These are phyloP conservation scores for Tringa solitaria DNA, from an alignment of 2,113 vertebrate genomes.

Conservation along the genomic window DNA sequence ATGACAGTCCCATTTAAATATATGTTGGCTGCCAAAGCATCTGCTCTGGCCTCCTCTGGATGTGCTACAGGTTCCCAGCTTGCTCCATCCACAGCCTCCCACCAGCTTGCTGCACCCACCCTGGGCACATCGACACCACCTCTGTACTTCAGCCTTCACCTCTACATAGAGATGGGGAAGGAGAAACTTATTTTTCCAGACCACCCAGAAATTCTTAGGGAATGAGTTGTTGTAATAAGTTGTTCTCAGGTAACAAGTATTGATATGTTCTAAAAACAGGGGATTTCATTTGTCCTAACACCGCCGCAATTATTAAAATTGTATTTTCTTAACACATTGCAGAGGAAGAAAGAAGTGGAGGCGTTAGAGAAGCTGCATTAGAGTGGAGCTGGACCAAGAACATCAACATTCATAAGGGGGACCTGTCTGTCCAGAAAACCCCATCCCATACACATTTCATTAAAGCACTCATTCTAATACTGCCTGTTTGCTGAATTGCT, in stretches of 20 bases:
- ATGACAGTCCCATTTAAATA: background rate
- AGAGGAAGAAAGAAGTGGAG: background rate
- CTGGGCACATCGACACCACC: background rate
- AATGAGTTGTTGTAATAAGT: background rate
- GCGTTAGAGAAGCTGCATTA: background rate
- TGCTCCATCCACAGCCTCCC: background rate
- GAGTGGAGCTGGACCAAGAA: background rate
- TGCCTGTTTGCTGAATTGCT: background rate
- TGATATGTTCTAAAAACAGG: background rate
- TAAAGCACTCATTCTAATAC: background rate
- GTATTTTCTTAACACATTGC: background rate
- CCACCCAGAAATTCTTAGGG: background rate
- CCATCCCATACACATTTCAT: background rate
- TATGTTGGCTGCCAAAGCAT: background rate
- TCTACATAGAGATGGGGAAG: background rate
- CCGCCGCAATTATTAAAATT: background rate
- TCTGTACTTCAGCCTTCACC: background rate
- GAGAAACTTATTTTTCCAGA: background rate
- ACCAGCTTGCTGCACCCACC: background rate
- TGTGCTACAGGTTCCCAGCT: background rate
- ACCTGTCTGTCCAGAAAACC: background rate
- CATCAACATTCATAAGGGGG: background rate
- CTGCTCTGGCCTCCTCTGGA: background rate
- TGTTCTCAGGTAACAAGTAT: background rate
- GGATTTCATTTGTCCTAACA: background rate